Evolutionary conservation across 2,888 invertebrate species (phyloP).

Genomic region (Ochropleura leucogaster): DNA sequence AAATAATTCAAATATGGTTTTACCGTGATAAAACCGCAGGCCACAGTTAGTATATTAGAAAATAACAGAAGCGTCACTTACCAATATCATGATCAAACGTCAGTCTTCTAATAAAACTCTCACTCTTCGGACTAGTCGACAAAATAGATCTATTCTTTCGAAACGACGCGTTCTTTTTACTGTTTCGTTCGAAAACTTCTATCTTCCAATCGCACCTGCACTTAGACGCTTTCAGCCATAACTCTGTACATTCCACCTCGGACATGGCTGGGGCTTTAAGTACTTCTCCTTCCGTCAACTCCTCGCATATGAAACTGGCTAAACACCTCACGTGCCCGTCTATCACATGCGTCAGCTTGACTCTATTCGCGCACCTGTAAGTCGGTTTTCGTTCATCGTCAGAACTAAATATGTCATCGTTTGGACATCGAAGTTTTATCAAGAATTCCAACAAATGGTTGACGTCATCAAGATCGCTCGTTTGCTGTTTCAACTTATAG

Average conservation of each 20-base stretch:
- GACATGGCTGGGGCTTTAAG: slow-evolving; percentile 88
- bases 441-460: slow-evolving; percentile 82
- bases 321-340: slow-evolving; percentile 84
- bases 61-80: slow-evolving; percentile 66
- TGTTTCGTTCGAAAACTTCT: slow-evolving; percentile 87
- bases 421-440: slow-evolving; percentile 83
- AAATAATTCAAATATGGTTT: too few species aligned
- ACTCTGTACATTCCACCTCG: slow-evolving; percentile 90
- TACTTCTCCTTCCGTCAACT: slow-evolving; percentile 79
- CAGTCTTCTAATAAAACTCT: slow-evolving; percentile 83
- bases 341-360: slow-evolving; percentile 78
- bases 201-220: slow-evolving; percentile 92
- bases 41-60: background rate
- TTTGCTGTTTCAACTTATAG: slow-evolving; percentile 89
- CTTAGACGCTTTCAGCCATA: slow-evolving; percentile 90
- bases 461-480: slow-evolving; percentile 83
- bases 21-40: too few species aligned
- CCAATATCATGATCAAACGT: slow-evolving; percentile 87
- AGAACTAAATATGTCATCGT: slow-evolving; percentile 90
- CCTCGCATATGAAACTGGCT: slow-evolving; percentile 85
- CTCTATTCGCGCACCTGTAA: slow-evolving; percentile 79
- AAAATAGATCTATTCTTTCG: slow-evolving; percentile 89
- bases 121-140: slow-evolving; percentile 85
- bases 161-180: slow-evolving; percentile 88
- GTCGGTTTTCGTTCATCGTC: slow-evolving; percentile 87